Conservation (phyloP, 2,888 invertebrate genomes). For the Campoplex capitator region DNA sequence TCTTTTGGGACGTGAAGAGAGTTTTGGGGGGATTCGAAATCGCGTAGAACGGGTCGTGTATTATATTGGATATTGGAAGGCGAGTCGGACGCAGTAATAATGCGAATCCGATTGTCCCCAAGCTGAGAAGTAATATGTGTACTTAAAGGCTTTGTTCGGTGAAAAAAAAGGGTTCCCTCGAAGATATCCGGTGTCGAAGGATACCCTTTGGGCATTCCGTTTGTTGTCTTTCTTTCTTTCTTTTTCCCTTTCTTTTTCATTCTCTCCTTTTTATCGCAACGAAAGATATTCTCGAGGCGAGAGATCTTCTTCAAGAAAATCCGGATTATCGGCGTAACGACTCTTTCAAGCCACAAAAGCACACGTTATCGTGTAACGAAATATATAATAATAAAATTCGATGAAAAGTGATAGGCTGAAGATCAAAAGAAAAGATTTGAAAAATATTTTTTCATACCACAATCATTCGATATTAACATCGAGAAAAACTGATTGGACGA, state of each 20-base stretch:
- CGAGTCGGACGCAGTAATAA: slow-evolving; percentile 34
- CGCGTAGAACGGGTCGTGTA: slow-evolving; percentile 7
- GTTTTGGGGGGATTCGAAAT: not conserved
- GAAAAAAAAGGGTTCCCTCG: slow-evolving; percentile 47
- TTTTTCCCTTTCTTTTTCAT: slow-evolving; percentile 5
- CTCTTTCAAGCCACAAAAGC: slow-evolving; percentile 12
- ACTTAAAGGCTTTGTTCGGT: slow-evolving; percentile 40
- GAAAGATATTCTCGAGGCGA: not conserved
- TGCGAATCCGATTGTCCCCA: slow-evolving; percentile 60
- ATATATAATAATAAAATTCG: slow-evolving; percentile 8
- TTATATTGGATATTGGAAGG: slow-evolving; percentile 18
- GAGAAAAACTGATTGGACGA: too few relatives aligned
- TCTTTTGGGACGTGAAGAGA: not conserved
- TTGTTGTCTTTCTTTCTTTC: slow-evolving; percentile 12
- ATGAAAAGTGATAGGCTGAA: not conserved
- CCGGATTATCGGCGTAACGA: slow-evolving; percentile 33
- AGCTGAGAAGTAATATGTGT: slow-evolving; percentile 45
- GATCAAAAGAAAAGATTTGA: not conserved
- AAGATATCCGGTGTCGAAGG: slow-evolving; percentile 41
- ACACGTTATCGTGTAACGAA: slow-evolving; percentile 1
- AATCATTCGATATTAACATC: too few relatives aligned
- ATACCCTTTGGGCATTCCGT: slow-evolving; percentile 40
- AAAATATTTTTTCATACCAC: not conserved
- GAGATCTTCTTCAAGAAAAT: slow-evolving; percentile 27
- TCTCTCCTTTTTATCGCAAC: slow-evolving; percentile 13